phyloP scores from a whole-genome alignment of 2,113 vertebrate genomes.

The Hippocampus zosterae region DNA sequence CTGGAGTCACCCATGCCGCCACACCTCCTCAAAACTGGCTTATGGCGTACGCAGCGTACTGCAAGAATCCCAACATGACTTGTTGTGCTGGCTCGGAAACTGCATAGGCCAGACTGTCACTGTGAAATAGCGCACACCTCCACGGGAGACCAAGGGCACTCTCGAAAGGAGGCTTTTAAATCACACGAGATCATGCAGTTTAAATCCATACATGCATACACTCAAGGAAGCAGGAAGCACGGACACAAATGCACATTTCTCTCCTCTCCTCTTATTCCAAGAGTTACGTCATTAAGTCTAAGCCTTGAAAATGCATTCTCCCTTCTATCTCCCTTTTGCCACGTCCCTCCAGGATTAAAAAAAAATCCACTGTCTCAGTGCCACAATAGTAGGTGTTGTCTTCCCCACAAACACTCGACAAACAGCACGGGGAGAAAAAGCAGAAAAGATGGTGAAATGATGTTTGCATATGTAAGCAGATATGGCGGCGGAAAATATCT shows the following conservation, averaged over 20 bases:
- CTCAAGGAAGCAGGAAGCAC: not conserved
- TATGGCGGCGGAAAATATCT: not conserved
- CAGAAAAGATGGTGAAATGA: not conserved
- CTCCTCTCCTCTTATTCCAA: not conserved
- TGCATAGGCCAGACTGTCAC: constrained; percentile 37
- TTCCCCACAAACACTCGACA: not conserved
- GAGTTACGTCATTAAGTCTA: not conserved
- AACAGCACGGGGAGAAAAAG: constrained; percentile 3
- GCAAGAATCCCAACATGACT: constrained; percentile 15
- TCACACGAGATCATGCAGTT: constrained; percentile 19
- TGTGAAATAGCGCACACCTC: constrained; percentile 45
- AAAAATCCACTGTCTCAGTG: not conserved
- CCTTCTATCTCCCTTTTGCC: not conserved
- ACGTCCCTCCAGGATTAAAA: not conserved
- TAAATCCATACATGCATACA: constrained; percentile 2
- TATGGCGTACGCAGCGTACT: not conserved
- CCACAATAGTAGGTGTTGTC: not conserved
- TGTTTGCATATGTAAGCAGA: not conserved
- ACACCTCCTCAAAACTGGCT: no score
- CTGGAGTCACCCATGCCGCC: not conserved
- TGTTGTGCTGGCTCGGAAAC: constrained; percentile 37
- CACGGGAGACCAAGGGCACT: constrained; percentile 44
- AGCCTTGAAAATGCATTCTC: not conserved
- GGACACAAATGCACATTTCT: not conserved
- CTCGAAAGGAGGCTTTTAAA: constrained; percentile 48